Conservation (phyloP, 2,113 vertebrate genomes). For the Sapajus apella region DNA sequence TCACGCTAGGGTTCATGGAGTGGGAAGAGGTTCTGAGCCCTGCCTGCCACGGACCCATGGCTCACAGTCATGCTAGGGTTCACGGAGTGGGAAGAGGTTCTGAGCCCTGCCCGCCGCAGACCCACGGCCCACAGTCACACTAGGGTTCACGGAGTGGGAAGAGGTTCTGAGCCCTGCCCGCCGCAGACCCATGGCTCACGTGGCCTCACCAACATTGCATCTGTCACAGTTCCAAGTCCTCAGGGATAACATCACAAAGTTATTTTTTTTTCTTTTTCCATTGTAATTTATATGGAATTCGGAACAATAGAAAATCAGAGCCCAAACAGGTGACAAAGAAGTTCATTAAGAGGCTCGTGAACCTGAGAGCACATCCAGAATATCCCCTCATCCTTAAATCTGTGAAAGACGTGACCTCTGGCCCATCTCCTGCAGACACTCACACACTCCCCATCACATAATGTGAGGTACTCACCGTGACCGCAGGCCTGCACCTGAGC, state of each 20-base stretch:
- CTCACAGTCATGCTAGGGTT: fast-evolving
- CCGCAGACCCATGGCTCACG: fast-evolving
- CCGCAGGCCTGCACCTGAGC: neutral
- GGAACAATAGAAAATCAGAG: neutral
- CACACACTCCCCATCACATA: fast-evolving
- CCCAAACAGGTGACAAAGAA: neutral
- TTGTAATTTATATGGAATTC: neutral
- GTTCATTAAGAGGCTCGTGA: fast-evolving
- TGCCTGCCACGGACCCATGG: fast-evolving
- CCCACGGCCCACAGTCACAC: no score
- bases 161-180: no score
- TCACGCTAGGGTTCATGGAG: no score
- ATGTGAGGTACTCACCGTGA: neutral
- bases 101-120: fast-evolving
- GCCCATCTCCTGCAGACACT: neutral
- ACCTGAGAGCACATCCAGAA: no score
- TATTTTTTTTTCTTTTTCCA: neutral
- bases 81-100: neutral
- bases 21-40: no score
- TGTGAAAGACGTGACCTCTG: no score
- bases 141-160: no score
- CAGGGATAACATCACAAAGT: neutral
- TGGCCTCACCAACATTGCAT: fast-evolving
- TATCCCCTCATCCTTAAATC: neutral
- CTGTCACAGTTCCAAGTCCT: neutral